Evolutionary conservation across 2,797 vertebrate genomes (phyloP).

Genomic region (Chaetodon trifasciatus): DNA sequence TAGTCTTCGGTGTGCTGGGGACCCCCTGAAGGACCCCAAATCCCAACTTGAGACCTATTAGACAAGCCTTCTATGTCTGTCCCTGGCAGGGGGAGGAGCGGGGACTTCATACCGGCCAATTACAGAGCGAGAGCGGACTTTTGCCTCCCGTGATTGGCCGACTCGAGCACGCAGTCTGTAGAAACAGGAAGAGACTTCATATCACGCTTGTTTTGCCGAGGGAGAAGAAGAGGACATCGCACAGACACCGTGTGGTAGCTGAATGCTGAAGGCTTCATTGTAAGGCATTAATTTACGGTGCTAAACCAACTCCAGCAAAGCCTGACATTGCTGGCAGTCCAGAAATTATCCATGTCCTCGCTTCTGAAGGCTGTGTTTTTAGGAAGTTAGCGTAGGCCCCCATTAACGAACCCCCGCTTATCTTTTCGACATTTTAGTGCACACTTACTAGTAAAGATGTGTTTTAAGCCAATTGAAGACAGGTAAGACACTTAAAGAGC

Average conservation of each 20-base stretch:
- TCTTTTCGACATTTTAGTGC: neutral
- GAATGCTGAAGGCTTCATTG: constrained; percentile 13
- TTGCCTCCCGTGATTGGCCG: constrained; percentile 68
- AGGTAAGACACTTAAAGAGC: fast-evolving
- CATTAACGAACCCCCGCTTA: neutral
- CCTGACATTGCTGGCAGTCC: neutral
- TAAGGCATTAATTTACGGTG: constrained; percentile 43
- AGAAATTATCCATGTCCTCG: neutral
- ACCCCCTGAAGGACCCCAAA: constrained; percentile 73
- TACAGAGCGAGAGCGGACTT: constrained; percentile 45
- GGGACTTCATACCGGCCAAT: constrained; percentile 65
- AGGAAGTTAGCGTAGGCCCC: neutral
- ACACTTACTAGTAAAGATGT: neutral
- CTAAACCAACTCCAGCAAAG: neutral
- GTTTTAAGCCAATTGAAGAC: neutral
- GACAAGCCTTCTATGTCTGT: constrained; percentile 65
- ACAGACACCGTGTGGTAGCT: neutral
- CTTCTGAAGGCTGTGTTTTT: neutral
- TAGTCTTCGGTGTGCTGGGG: constrained; percentile 58
- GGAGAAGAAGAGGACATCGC: constrained; percentile 4
- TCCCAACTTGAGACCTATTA: constrained; percentile 72
- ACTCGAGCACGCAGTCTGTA: constrained; percentile 45
- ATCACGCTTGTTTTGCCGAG: constrained; percentile 31
- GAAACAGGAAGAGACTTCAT: constrained; percentile 76
- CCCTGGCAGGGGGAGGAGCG: constrained; percentile 58